Conservation (phyloP, 2,888 invertebrate genomes). For the Thecocarcelia acutangulata region DNA sequence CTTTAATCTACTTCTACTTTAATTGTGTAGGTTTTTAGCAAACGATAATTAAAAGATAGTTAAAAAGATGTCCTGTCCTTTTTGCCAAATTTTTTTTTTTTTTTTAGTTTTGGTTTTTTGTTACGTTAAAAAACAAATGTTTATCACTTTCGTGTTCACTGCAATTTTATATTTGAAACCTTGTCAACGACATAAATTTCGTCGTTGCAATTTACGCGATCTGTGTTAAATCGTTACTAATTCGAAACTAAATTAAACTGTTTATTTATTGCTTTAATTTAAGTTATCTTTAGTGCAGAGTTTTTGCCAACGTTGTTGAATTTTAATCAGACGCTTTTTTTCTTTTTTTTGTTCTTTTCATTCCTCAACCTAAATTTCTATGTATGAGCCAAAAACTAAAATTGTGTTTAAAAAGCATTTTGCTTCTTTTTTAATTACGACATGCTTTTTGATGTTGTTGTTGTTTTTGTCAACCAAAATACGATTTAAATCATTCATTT, state of each 20-base stretch:
- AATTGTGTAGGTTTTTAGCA: background rate
- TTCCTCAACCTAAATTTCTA: slow-evolving; percentile 54
- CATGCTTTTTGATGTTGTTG: no score
- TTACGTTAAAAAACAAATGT: no score
- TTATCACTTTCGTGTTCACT: slow-evolving; percentile 15
- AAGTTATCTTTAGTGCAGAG: slow-evolving; percentile 42
- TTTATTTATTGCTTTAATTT: slow-evolving; percentile 46
- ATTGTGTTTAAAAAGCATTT: slow-evolving; percentile 44
- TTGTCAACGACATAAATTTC: background rate
- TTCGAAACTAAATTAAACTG: slow-evolving; percentile 52
- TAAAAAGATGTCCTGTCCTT: background rate
- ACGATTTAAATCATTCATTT: no score
- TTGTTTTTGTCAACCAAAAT: background rate
- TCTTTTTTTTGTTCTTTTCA: slow-evolving; percentile 22
- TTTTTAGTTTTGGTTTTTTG: no score
- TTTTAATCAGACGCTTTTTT: slow-evolving; percentile 19
- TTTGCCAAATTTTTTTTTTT: no score
- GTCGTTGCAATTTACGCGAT: slow-evolving; percentile 3
- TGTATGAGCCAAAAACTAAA: slow-evolving; percentile 7
- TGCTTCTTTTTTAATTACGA: slow-evolving; percentile 42
- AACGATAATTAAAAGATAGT: slow-evolving; percentile 24
- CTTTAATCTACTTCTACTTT: slow-evolving; percentile 41
- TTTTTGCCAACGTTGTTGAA: slow-evolving; percentile 50
- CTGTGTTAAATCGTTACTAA: slow-evolving; percentile 41
- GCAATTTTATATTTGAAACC: background rate